Base-by-base conservation (phyloP, 2,888 invertebrate species). In the Macrosoma leucophasiata region DNA sequence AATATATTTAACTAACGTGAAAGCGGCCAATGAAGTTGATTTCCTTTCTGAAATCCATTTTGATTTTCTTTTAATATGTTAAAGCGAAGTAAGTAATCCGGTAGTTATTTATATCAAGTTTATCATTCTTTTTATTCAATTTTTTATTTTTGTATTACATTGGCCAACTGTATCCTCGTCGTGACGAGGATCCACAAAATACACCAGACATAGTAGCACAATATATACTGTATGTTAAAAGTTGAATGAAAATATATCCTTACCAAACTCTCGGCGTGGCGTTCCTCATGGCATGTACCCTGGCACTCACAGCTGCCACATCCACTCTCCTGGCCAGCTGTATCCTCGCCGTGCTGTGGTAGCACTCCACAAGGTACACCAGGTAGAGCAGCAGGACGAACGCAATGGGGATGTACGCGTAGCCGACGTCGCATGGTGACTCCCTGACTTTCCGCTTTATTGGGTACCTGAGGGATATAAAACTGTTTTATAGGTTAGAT, bases 291-390 rank as follows among this genome's bases (percentile, higher is more conserved):
- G 88, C 86, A 27, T 88, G 84, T 3, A 92, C 86, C 57, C 89
- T 86, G 15, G 89, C 86, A 43, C 89, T 86, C 19, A 91, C 90
- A 5, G 89, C 86, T 7, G 87, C 86, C 6, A 90, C 88, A 46
- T 90, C 89, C 33, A 90, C 89, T 4, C 87, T 64, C 50, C 87
- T 79, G 2, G 87, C 82, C 29, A 91, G 81, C 65, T 91, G 90
- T 39, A 91, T 87, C 52, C 92, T 82, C 12, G 91, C 91, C 6
- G 91, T 90, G 52, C 91, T 91, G 66, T 93, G 91, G 86, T 92
- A 94, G 64, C 94, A 94, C 67, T 94, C 94, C 57, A 93, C 91
- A 50, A 94, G 77, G 70, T 94, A 94, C 23, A 93, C 90, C 48
- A 93, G 73, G 73, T 94, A 94, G 18, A 94, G 82, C 65, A 93